A percentile compares a stretch with the other conserved stretches of the same genome.
phyloP scores from a whole-genome alignment of 2,113 vertebrate genomes.

The Rallus limicola region DNA sequence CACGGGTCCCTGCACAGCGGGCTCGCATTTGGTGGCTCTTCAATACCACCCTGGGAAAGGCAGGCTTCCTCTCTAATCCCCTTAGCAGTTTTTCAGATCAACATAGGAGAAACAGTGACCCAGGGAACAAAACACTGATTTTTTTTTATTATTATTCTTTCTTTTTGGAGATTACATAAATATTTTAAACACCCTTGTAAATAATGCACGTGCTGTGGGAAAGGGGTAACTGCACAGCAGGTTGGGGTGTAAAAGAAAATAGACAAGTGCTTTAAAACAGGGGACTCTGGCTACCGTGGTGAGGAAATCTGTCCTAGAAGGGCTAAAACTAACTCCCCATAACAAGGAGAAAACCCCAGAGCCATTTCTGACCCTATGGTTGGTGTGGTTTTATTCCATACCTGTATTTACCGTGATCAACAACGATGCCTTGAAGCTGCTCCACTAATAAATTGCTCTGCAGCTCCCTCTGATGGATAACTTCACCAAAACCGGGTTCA shows the following conservation, averaged over 20 bases:
- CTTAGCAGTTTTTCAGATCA: background rate
- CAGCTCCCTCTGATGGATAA: slow-evolving; percentile 42
- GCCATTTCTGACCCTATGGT: background rate
- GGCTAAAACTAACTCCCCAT: background rate
- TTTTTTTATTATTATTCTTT: background rate
- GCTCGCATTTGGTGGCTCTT: background rate
- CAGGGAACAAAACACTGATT: background rate
- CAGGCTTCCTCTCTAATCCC: background rate
- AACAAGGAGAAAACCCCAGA: background rate
- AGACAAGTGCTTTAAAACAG: background rate
- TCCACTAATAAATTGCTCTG: slow-evolving; percentile 32
- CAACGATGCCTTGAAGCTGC: background rate
- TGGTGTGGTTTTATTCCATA: background rate
- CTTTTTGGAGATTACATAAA: background rate
- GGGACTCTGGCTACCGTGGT: background rate
- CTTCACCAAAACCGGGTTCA: background rate
- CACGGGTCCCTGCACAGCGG: background rate
- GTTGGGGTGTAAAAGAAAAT: background rate
- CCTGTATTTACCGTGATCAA: background rate
- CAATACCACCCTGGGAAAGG: rapidly evolving
- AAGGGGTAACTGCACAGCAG: background rate
- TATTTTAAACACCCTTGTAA: background rate
- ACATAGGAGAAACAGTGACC: background rate
- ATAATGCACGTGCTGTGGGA: background rate
- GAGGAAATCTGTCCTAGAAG: background rate